A percentile compares a stretch with the other conserved stretches of the same genome.
Conservation (phyloP, 2,888 invertebrate genomes). For the Acrocyrtus sp. region DNA sequence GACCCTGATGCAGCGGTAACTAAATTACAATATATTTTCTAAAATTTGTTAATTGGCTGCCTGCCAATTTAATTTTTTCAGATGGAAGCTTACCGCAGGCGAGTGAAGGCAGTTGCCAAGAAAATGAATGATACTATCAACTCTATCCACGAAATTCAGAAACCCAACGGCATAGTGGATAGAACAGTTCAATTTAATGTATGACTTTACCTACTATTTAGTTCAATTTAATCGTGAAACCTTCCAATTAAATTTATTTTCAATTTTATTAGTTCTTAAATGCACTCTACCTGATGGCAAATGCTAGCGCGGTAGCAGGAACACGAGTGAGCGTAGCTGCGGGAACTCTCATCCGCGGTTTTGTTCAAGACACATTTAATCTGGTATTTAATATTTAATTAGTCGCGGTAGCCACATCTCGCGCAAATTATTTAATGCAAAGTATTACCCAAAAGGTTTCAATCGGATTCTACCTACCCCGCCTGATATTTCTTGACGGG, state of each 20-base stretch:
- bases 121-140: conserved; percentile 22
- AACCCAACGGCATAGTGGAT: conserved; percentile 1
- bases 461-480: conserved; percentile 54
- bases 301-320: conserved; percentile 56
- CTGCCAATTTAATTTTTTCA: no score
- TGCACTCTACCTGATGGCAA: conserved; percentile 45
- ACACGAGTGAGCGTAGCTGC: conserved; percentile 58
- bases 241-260: no score
- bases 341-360: conserved; percentile 55
- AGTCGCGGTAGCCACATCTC: no score
- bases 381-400: no score
- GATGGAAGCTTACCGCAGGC: no score
- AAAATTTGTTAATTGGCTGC: no score
- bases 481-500: conserved; percentile 59
- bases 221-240: no score
- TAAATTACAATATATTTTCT: no score
- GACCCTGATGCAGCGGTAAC: background rate
- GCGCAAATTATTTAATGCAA: no score
- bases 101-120: conserved; percentile 5
- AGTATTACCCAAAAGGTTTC: no score
- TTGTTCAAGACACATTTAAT: conserved; percentile 46
- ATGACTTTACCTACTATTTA: no score
- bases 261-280: no score
- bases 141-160: conserved; percentile 14
- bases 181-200: conserved; percentile 1